phyloP scores from a whole-genome alignment of 2,113 vertebrate species.

The Poecile atricapillus region DNA sequence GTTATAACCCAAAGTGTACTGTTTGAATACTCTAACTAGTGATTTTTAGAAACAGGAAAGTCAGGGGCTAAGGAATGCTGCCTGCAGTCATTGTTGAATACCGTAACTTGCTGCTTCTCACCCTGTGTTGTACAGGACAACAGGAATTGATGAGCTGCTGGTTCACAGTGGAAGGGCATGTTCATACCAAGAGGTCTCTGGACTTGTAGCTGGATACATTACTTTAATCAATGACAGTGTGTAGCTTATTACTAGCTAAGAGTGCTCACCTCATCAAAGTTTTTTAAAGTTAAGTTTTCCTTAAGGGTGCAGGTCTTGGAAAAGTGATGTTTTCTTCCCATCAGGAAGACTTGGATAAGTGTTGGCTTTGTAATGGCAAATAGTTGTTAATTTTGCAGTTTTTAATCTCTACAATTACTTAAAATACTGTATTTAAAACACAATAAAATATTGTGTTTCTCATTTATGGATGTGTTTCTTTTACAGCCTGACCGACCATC shows the following conservation, averaged over 20 bases:
- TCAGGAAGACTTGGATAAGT: background rate
- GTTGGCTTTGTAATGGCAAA: background rate
- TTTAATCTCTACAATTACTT: background rate
- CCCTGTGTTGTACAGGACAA: background rate
- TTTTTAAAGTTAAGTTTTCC: background rate
- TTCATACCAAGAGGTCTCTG: background rate
- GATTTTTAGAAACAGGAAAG: background rate
- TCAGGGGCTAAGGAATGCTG: background rate
- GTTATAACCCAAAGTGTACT: background rate
- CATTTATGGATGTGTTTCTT: background rate
- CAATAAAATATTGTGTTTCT: background rate
- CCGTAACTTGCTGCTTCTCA: background rate
- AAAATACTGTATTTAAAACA: background rate
- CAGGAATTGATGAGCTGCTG: background rate
- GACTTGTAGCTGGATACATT: background rate
- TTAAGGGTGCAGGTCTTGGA: background rate
- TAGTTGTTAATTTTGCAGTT: background rate
- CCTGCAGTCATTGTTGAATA: background rate
- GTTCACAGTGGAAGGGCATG: background rate
- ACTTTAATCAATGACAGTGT: background rate
- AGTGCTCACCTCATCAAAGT: background rate
- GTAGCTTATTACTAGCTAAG: background rate
- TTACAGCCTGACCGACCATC: conserved; percentile 71
- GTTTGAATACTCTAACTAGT: background rate
- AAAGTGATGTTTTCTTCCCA: background rate